Percentiles rank a stretch among this genome's conserved stretches.
phyloP scores from a whole-genome alignment of 2,888 invertebrate genomes.

The Meganola albula region DNA sequence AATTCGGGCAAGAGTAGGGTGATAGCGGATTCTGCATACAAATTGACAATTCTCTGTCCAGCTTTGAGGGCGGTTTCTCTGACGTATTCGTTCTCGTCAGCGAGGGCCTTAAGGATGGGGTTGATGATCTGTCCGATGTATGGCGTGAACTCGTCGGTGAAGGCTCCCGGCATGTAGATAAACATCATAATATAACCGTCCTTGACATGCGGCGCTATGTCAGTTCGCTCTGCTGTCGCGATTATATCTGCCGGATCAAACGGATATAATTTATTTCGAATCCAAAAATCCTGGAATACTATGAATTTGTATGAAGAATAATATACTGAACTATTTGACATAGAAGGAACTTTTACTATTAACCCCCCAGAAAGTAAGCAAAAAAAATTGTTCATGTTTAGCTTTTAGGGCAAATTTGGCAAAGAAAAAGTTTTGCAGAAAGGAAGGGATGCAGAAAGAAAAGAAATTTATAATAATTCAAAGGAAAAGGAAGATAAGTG shows the following conservation, averaged over 20 bases:
- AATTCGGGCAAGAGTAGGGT: constrained; percentile 94
- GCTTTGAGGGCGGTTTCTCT: constrained; percentile 97
- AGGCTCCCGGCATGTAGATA: constrained; percentile 98
- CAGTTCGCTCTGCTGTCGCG: constrained; percentile 92
- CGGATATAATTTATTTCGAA: too few species aligned
- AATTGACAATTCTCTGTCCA: constrained; percentile 96
- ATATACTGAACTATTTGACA: too few species aligned
- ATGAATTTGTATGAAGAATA: too few species aligned
- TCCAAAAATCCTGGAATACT: too few species aligned
- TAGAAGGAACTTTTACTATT: too few species aligned
- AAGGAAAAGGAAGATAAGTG: too few species aligned
- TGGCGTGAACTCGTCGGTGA: constrained; percentile 95
- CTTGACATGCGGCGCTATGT: constrained; percentile 97
- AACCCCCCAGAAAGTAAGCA: too few species aligned
- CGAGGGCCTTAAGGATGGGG: constrained; percentile 96
- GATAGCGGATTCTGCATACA: constrained; percentile 97
- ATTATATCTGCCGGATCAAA: constrained; percentile 88
- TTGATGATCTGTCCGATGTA: constrained; percentile 98
- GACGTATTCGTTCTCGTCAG: constrained; percentile 99
- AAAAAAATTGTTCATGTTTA: too few species aligned
- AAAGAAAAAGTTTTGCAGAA: too few species aligned
- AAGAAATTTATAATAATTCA: too few species aligned
- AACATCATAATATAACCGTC: constrained; percentile 99
- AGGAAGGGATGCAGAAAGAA: too few species aligned
- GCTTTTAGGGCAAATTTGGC: too few species aligned